phyloP scores from a whole-genome alignment of 2,888 invertebrate species.

The Scaptomyza tumidula region DNA sequence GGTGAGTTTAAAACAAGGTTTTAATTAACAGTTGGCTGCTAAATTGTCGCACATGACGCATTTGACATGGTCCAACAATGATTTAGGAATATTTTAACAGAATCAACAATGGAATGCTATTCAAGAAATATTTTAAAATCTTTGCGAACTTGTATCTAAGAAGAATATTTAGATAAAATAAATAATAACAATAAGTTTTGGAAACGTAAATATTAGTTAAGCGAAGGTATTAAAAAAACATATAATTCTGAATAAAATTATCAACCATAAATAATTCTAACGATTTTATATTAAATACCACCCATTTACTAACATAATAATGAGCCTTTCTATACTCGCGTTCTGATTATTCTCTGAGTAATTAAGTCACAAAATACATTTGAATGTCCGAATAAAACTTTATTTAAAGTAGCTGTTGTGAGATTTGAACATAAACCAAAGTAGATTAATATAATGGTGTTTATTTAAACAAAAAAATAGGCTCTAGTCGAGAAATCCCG shows the following conservation, averaged over 20 bases:
- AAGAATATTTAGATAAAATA: no score
- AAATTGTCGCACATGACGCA: constrained; percentile 35
- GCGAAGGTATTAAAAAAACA: no score
- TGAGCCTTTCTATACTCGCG: no score
- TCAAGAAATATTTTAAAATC: background rate
- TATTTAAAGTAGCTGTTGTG: no score
- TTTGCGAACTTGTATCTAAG: background rate
- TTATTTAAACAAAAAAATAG: no score
- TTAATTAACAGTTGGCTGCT: constrained; percentile 46
- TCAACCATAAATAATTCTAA: no score
- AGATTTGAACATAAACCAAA: no score
- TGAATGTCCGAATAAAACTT: no score
- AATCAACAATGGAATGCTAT: constrained; percentile 4
- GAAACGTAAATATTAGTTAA: background rate
- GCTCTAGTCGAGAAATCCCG: no score
- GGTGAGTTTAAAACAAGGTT: constrained; percentile 26
- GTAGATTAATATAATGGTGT: background rate
- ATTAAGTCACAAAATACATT: background rate
- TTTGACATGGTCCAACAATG: constrained; percentile 26
- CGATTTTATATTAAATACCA: background rate
- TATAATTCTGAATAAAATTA: background rate
- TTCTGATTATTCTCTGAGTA: background rate
- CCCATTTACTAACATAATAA: no score
- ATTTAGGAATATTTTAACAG: background rate
- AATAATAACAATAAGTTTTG: background rate